Conservation (phyloP, 2,113 vertebrate genomes). For the Rhinoderma darwinii region DNA sequence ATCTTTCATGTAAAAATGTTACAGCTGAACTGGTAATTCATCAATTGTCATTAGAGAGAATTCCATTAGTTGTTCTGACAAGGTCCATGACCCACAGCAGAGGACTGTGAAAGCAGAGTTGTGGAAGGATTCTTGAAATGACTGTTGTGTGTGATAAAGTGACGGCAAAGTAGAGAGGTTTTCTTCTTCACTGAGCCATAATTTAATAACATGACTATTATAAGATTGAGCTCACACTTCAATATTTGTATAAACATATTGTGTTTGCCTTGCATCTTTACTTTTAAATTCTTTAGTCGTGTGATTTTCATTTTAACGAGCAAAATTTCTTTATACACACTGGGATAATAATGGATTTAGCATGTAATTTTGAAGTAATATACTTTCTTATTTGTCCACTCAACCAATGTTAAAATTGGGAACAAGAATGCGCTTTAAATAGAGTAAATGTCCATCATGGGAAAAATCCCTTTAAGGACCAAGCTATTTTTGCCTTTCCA, state of each 20-base stretch:
- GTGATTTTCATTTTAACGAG: slow-evolving; percentile 5
- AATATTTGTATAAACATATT: slow-evolving; percentile 42
- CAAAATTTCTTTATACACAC: not conserved
- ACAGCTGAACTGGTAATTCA: slow-evolving; percentile 43
- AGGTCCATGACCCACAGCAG: slow-evolving; percentile 51
- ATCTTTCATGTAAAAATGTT: slow-evolving; percentile 27
- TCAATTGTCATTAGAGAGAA: slow-evolving; percentile 49
- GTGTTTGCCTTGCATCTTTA: slow-evolving; percentile 30
- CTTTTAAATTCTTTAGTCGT: slow-evolving; percentile 15
- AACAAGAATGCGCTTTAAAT: not conserved
- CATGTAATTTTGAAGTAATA: slow-evolving; percentile 19
- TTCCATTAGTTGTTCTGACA: slow-evolving; percentile 52
- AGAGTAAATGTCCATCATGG: too few relatives aligned
- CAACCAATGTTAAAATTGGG: not conserved
- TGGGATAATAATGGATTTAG: not conserved
- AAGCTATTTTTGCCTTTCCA: too few relatives aligned
- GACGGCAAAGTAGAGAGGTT: slow-evolving; percentile 28
- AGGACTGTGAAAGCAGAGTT: slow-evolving; percentile 45
- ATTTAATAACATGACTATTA: slow-evolving; percentile 27
- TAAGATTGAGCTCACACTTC: slow-evolving; percentile 3
- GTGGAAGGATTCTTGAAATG: slow-evolving; percentile 48
- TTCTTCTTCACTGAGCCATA: slow-evolving; percentile 29
- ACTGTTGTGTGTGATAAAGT: slow-evolving; percentile 25
- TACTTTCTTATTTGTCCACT: not conserved
- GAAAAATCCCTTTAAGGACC: too few relatives aligned